A percentile compares a stretch with the other conserved stretches of the same genome.
These are phyloP conservation scores for Muscicapa adusta DNA, from an alignment of 2,113 vertebrate genomes.

Conservation along the genomic window DNA sequence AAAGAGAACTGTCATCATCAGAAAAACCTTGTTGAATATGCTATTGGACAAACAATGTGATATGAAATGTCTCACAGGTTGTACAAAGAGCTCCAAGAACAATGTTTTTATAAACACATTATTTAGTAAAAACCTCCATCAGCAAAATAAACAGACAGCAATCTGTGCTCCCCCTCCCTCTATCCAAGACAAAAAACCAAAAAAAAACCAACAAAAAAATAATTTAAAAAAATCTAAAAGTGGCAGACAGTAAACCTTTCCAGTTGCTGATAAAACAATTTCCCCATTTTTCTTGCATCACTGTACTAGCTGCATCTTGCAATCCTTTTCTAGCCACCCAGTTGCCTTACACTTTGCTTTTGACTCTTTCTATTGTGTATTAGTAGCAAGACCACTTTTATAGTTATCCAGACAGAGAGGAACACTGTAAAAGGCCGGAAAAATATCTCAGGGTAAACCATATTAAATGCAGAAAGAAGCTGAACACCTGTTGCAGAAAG, in stretches of 20 bases:
- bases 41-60: background rate
- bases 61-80: background rate
- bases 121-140: background rate
- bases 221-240: too few species aligned
- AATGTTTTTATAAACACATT: background rate
- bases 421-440: slow-evolving; percentile 14
- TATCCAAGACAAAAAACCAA: background rate
- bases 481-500: background rate
- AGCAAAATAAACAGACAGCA: background rate
- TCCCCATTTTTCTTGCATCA: background rate
- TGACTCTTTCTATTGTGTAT: background rate
- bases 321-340: background rate
- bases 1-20: background rate
- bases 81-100: background rate
- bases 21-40: background rate
- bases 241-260: background rate
- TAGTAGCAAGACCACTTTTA: background rate
- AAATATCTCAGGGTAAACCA: background rate
- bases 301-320: accelerated
- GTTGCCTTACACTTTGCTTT: background rate
- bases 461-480: slow-evolving; percentile 13
- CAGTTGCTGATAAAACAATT: background rate
- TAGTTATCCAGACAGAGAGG: background rate
- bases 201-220: background rate
- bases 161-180: background rate